Base-by-base conservation (phyloP, 2,888 invertebrate genomes). In the Thymelicus lineola region DNA sequence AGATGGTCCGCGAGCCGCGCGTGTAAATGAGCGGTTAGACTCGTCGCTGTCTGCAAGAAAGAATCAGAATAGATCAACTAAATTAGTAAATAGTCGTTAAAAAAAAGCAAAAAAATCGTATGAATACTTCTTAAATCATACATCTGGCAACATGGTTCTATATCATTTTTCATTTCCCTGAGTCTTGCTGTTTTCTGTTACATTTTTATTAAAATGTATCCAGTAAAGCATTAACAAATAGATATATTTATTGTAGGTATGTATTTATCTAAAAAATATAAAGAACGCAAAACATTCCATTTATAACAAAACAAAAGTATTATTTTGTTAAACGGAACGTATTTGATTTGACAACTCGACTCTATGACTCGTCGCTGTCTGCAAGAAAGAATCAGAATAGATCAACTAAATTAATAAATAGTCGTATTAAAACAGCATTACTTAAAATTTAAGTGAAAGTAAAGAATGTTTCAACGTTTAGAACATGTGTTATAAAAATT, bases 301-400 rank as follows among this genome's bases (percentile, higher is more conserved):
- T 50, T 50, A 17, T 50, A 28, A 28, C 1, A 20, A 38, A 38
- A 38, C 1, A 42, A 10, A 42, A 42, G 42, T 50, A 50, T 17
- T 17, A 12, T n/a, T 36, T 57, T 71, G 73, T 81, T 75, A 74
- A 86, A 83, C 77, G 83, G 79, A 87, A 86, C 83, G 86, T 75
- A 71, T 73, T 74, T 55, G 73, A 69, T 71, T 58, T 72, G 66
- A 72, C 73, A 75, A 74, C 75, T 48, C 78, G 78, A 79, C 78
- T 80, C 69, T 42, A 12, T 74, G 74, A 65, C 72, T 72, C 71
- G 71, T 66, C 58, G 28, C 38, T 68, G 68, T 62, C 68, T 60
- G 53, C 62, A 75, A 76, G 72, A 75, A 74, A 73, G n/a, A 77
- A 76, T 76, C 75, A 74, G 77, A 77, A 75, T 73, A 74, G 57